phyloP scores from a whole-genome alignment of 2,797 vertebrate species.

The Psittacula derbiana region DNA sequence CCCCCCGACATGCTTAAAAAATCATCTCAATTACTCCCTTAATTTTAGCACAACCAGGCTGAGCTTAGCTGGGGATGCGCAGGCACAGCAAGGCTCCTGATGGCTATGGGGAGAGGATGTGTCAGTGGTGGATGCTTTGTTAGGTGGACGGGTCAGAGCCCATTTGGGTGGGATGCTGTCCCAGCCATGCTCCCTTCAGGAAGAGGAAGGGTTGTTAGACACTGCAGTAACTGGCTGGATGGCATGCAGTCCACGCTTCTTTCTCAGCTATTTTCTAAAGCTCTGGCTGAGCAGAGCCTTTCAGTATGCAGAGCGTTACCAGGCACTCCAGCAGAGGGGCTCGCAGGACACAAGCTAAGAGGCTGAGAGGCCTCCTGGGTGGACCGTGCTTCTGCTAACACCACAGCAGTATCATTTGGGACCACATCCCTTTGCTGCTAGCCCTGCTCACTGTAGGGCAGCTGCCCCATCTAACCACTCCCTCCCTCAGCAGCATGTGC shows the following conservation, averaged over 20 bases:
- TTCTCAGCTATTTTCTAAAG: not conserved
- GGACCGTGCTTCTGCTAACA: not conserved
- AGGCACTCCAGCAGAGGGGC: not conserved
- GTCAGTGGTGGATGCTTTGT: not conserved
- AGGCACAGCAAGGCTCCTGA: not conserved
- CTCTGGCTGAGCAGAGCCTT: not conserved
- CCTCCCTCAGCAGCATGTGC: not conserved
- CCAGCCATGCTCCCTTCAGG: not conserved
- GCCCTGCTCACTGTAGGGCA: not conserved
- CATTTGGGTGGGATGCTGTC: not conserved
- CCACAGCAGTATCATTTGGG: not conserved
- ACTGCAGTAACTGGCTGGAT: not conserved
- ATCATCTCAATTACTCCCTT: not conserved
- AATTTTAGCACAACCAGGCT: not conserved
- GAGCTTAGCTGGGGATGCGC: not conserved
- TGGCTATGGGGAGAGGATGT: rapidly evolving
- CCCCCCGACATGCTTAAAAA: not conserved
- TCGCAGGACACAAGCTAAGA: not conserved
- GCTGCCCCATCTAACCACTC: not conserved
- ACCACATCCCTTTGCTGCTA: not conserved
- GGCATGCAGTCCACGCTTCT: not conserved
- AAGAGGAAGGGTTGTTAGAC: not conserved
- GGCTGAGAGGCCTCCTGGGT: not conserved
- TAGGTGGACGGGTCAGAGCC: not conserved
- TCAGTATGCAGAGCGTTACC: not conserved